Evolutionary conservation across 2,113 vertebrate species (phyloP), one percentile per base, ranked within the genome.

Genomic region (Recurvirostra avosetta): DNA sequence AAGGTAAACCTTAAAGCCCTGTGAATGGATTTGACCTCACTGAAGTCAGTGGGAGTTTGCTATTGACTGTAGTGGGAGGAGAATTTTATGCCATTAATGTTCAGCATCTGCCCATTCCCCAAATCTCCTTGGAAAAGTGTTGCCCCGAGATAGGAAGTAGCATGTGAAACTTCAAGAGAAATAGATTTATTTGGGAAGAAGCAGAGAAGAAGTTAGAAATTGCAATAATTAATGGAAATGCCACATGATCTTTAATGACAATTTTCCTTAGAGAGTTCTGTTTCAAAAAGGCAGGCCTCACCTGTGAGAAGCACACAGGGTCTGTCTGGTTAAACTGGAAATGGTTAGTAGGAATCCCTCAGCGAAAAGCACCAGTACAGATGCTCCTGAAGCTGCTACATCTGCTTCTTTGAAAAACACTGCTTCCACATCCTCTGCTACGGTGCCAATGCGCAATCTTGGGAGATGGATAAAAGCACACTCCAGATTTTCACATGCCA

Each of bases 361-460:
- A 75, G 55, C 49, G 62, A 81, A 95, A 91, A 0, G 4, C 74
- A 87, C 43, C 71, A 93, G 38, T 83, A 66, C 85, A 95, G 86
- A 95, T 94, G 83, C 49, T 96, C 71, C 67, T 12, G 4, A 95
- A 96, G 81, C 79, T 95, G 90, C 77, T 92, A 92, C 97, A 97
- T 97, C 96, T 97, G 97, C 92, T 95, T 75, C 90, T 97, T 96
- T 97, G 96, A 95, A 97, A 97, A 94, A 36, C 41, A 67, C 87
- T 95, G 95, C 91, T 95, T 97, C 95, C 92, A 95, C 96, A 96
- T 97, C 92, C 96, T 97, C 96, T 96, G 85, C 97, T 91, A 53
- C 4, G 32, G 49, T 97, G 96, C 96, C 97, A 97, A 59, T 68
- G 91, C 3, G 13, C 52, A 81, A 88, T 95, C 92, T 92, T 91